These are phyloP conservation scores for Uromys caudimaculatus DNA, from an alignment of 2,797 vertebrate genomes.

Conservation along the genomic window DNA sequence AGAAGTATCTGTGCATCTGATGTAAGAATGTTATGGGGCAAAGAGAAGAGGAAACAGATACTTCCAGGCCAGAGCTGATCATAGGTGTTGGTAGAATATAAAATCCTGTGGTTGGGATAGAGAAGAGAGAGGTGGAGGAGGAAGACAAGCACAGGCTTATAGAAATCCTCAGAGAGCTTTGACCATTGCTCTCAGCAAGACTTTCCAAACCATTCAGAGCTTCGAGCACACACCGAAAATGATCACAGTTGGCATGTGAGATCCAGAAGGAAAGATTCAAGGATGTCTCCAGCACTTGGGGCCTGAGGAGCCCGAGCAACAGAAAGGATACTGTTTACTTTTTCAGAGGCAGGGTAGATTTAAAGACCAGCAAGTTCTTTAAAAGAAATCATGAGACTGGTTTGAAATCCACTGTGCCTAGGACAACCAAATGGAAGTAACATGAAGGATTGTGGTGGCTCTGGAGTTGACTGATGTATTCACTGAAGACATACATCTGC, in stretches of 20 bases:
- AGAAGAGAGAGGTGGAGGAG: neutral
- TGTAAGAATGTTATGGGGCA: neutral
- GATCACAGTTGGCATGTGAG: neutral
- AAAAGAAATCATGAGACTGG: neutral
- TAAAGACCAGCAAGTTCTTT: slow-evolving; percentile 25
- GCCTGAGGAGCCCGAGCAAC: neutral
- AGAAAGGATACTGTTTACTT: neutral
- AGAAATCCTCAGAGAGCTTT: neutral
- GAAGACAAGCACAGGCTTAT: neutral
- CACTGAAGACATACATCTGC: neutral
- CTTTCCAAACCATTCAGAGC: neutral
- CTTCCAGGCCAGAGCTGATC: neutral
- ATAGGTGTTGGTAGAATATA: neutral
- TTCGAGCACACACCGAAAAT: neutral
- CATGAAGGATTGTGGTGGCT: neutral
- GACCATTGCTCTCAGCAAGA: neutral
- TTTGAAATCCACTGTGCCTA: neutral
- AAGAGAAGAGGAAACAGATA: neutral
- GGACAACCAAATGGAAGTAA: neutral
- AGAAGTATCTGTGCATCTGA: neutral
- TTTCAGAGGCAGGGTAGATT: neutral
- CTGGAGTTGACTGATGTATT: slow-evolving; percentile 17
- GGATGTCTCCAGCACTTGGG: neutral
- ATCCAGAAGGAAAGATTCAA: neutral
- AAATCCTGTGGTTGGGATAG: neutral